These are phyloP conservation scores for Tribolium castaneum DNA, from an alignment of 1,140 invertebrate genomes.

Conservation along the genomic window DNA sequence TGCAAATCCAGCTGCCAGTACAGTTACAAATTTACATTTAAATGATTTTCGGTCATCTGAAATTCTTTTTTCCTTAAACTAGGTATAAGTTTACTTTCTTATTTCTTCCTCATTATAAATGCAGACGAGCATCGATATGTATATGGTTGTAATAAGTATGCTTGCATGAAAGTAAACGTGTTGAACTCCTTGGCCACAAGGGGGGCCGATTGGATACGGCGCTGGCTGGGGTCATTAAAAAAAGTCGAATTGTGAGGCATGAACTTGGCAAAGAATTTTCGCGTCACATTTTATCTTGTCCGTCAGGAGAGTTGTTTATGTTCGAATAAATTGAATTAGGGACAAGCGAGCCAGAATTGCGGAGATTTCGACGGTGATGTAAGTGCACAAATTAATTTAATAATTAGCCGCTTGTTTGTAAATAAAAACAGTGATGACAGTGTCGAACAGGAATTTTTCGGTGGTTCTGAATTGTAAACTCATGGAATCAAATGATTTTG, in stretches of 20 bases:
- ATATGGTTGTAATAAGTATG: slow-evolving; percentile 16
- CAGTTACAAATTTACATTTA: slow-evolving; percentile 29
- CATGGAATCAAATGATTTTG: background rate
- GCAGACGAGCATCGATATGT: slow-evolving; percentile 7
- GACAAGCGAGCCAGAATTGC: background rate
- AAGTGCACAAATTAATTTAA: slow-evolving; percentile 7
- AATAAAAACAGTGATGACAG: background rate
- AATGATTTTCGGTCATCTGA: slow-evolving; percentile 16
- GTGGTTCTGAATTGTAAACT: background rate
- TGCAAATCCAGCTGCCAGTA: background rate
- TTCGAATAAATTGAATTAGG: background rate
- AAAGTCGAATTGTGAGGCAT: slow-evolving; percentile 14
- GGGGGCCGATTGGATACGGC: slow-evolving; percentile 24
- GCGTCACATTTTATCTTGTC: background rate
- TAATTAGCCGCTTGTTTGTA: background rate
- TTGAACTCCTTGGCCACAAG: slow-evolving; percentile 2
- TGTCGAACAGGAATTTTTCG: background rate
- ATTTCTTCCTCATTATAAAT: slow-evolving; percentile 2
- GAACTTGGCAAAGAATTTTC: background rate
- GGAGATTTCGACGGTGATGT: background rate
- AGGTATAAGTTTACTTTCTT: slow-evolving; percentile 18
- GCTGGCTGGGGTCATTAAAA: background rate
- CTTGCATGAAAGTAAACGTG: slow-evolving; percentile 3
- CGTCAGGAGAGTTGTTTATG: slow-evolving; percentile 9
- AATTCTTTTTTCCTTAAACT: slow-evolving; percentile 1